Conservation (phyloP, 2,113 vertebrate genomes). For the Desmodus rotundus region DNA sequence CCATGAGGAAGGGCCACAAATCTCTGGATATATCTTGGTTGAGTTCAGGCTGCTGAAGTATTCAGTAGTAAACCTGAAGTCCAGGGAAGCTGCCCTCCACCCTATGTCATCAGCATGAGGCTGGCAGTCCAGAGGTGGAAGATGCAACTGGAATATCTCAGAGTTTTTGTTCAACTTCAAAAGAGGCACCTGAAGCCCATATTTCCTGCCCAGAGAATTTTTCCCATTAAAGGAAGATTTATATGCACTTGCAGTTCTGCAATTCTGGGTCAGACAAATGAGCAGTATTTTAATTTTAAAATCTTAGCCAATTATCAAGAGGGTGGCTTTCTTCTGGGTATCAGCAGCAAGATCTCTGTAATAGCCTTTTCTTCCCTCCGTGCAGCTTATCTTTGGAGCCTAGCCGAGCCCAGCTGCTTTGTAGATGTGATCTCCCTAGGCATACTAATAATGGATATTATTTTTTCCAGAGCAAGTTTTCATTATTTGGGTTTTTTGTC, state of each 20-base stretch:
- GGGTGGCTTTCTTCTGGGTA: constrained; percentile 51
- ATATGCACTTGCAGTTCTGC: constrained; percentile 13
- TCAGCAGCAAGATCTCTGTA: constrained; percentile 57
- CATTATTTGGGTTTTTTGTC: constrained; percentile 59
- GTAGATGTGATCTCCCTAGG: constrained; percentile 23
- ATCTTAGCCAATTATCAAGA: constrained; percentile 54
- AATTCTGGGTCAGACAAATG: constrained; percentile 53
- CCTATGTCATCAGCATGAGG: neutral
- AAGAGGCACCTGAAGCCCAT: neutral
- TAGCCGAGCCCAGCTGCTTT: constrained; percentile 20
- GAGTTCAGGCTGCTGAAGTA: constrained; percentile 17
- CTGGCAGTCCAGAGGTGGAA: neutral
- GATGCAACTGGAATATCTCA: constrained; percentile 6
- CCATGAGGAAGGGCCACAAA: neutral
- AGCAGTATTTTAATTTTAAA: constrained; percentile 67
- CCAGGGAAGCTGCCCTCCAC: neutral
- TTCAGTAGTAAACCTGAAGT: constrained; percentile 22
- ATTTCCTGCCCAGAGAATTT: constrained; percentile 19
- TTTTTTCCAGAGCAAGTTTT: constrained; percentile 43
- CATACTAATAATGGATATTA: neutral
- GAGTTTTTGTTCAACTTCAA: constrained; percentile 45
- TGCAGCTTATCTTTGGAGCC: constrained; percentile 53
- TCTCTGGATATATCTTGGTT: neutral
- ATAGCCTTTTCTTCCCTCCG: constrained; percentile 44
- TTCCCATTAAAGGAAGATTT: constrained; percentile 33